Conservation (phyloP, 2,797 vertebrate species). For the Acridotheres tristis region DNA sequence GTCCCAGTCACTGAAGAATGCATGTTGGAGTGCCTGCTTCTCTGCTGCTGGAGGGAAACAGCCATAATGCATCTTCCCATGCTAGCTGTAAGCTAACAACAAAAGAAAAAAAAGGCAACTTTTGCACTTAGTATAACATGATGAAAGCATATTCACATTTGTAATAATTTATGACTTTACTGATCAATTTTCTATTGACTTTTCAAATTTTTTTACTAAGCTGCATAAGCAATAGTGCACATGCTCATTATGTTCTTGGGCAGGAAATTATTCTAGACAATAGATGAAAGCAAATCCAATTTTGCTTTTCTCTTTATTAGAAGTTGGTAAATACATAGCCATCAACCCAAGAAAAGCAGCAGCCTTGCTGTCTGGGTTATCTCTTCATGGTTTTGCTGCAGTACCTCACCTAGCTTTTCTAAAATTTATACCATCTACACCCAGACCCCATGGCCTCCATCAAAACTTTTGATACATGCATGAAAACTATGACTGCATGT, state of each 20-base stretch:
- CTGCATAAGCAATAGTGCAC: neutral
- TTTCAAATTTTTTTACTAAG: neutral
- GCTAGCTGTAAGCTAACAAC: neutral
- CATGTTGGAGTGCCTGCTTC: neutral
- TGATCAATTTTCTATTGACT: neutral
- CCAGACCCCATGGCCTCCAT: neutral
- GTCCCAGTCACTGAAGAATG: neutral
- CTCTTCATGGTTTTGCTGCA: neutral
- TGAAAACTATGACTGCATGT: neutral
- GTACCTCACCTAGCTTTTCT: neutral
- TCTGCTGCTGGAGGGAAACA: neutral
- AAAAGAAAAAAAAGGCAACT: neutral
- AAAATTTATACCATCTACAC: neutral
- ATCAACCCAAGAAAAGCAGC: neutral
- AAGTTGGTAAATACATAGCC: neutral
- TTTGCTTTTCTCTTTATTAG: neutral
- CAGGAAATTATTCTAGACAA: neutral
- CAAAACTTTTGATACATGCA: neutral
- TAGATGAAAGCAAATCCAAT: neutral
- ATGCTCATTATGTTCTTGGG: neutral
- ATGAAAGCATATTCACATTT: neutral
- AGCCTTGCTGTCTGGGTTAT: neutral
- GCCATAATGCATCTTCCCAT: neutral
- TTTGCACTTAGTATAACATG: neutral
- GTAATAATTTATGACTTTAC: neutral